These are phyloP conservation scores for Calliopsis andreniformis DNA, from an alignment of 1,140 invertebrate genomes.

Conservation along the genomic window DNA sequence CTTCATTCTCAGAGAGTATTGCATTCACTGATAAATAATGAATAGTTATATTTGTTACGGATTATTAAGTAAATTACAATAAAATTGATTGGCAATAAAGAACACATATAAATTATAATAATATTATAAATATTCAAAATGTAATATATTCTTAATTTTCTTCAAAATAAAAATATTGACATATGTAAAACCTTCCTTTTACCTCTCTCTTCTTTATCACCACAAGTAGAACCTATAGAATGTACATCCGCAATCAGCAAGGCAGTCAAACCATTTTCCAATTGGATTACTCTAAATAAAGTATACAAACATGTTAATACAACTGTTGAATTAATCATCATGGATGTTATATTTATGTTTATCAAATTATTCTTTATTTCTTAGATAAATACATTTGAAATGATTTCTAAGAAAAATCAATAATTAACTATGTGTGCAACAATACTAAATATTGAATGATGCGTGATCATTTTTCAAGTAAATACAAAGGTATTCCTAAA, in stretches of 20 bases:
- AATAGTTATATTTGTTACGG: background rate
- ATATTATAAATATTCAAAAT: background rate
- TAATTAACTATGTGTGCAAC: too few relatives aligned
- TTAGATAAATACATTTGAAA: too few relatives aligned
- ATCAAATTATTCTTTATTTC: too few relatives aligned
- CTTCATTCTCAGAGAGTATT: conserved; percentile 71
- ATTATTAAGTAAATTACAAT: background rate
- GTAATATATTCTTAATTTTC: background rate
- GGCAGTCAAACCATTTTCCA: conserved; percentile 86
- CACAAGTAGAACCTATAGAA: conserved; percentile 32
- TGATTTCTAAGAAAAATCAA: too few relatives aligned
- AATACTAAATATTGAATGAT: too few relatives aligned
- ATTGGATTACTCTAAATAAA: conserved; percentile 83
- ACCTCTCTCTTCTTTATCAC: conserved; percentile 36
- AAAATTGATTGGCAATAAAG: background rate
- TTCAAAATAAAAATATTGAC: background rate
- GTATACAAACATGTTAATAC: conserved; percentile 1
- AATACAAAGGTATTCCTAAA: too few relatives aligned
- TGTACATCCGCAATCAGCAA: conserved; percentile 85
- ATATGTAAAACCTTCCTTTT: background rate
- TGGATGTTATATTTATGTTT: too few relatives aligned
- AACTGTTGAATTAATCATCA: too few relatives aligned
- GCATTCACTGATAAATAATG: conserved; percentile 33
- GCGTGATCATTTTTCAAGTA: too few relatives aligned
- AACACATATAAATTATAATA: too few relatives aligned